Evolutionary conservation across 2,888 invertebrate species (phyloP).

Genomic region (Hirtodrosophila trivittata): DNA sequence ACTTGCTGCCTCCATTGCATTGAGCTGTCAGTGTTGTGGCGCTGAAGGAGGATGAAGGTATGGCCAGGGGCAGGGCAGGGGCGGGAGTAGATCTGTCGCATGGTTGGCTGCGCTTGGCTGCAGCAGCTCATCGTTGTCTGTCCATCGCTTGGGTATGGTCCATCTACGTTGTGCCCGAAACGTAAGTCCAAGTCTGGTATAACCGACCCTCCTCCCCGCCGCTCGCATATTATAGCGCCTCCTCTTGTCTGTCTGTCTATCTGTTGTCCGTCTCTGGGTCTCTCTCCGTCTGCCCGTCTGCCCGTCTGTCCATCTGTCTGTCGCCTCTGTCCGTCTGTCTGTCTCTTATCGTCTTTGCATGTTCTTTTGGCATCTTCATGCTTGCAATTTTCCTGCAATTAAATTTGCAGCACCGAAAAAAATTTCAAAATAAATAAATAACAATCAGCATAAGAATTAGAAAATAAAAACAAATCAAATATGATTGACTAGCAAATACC

Average conservation of each 20-base stretch:
- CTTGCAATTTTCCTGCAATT: slow-evolving; percentile 64
- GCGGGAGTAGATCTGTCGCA: slow-evolving; percentile 53
- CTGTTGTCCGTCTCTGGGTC: slow-evolving; percentile 2
- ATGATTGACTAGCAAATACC: slow-evolving; percentile 2
- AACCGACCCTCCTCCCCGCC: background rate
- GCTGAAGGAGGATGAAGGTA: background rate
- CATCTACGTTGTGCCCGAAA: slow-evolving; percentile 27
- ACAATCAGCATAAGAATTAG: background rate
- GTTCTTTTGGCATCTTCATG: slow-evolving; percentile 41
- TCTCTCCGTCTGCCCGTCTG: slow-evolving; percentile 2
- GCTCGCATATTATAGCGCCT: too few relatives aligned
- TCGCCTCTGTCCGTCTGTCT: slow-evolving; percentile 17
- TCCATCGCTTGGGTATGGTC: slow-evolving; percentile 40
- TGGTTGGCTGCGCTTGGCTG: slow-evolving; percentile 66
- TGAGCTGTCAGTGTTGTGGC: slow-evolving; percentile 54
- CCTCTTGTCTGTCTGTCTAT: background rate
- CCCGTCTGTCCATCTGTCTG: slow-evolving; percentile 1
- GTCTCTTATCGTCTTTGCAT: slow-evolving; percentile 45
- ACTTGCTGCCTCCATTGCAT: slow-evolving; percentile 41
- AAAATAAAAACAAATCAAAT: too few relatives aligned
- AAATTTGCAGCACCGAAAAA: slow-evolving; percentile 47
- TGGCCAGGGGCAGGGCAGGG: background rate
- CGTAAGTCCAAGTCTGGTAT: slow-evolving; percentile 26
- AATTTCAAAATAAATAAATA: slow-evolving; percentile 2
- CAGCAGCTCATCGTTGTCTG: slow-evolving; percentile 52